Base-by-base conservation (phyloP, 1,140 invertebrate genomes). In the Antheraea mylitta region DNA sequence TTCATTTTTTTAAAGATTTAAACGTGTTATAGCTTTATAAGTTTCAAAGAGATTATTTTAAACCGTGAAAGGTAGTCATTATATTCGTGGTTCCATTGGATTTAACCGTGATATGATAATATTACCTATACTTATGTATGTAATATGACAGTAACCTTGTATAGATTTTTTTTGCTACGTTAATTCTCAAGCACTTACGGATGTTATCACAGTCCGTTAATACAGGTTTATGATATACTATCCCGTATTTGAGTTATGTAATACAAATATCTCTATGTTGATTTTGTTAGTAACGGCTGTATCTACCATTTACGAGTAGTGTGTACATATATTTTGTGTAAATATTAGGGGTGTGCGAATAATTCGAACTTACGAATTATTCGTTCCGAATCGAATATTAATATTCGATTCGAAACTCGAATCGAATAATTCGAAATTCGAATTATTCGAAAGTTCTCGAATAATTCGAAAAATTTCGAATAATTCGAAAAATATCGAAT, bases 181-280 rank as follows among this genome's bases (percentile, higher is more conserved):
- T 53, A 53, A 53, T 53, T 53, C 16, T 53, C 45, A 16, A 53
- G 45, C 45, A 18, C 61, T 75, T 37, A 53, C 81, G 78, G 81
- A 83, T 83, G 78, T 83, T 81, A 72, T 74, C 75, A 75, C 65
- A 75, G 65, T 62, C 70, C 74, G 73, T 67, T 71, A 66, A 76
- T 53, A 30, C 60, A 30, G 19, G 60, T 30, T 36, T 61, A 37
- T 71, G 70, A 75, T 82, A 77, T 75, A 79, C 82, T 81, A 87
- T 84, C 70, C 75, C 53, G 73, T 85, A 85, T 87, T 85, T 83
- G 80, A 70, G 69, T 85, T 86, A 83, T 85, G 79, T 83, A 80
- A 83, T 76, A 68, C 75, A 78, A 80, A 81, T 66, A 80, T 71
- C 76, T 77, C 72, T 69, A 77, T 82, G 75, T 82, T 82, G 75